A percentile compares a stretch with the other conserved stretches of the same genome.
Conservation (phyloP, 2,888 invertebrate genomes). For the Cylloceria caligata region DNA sequence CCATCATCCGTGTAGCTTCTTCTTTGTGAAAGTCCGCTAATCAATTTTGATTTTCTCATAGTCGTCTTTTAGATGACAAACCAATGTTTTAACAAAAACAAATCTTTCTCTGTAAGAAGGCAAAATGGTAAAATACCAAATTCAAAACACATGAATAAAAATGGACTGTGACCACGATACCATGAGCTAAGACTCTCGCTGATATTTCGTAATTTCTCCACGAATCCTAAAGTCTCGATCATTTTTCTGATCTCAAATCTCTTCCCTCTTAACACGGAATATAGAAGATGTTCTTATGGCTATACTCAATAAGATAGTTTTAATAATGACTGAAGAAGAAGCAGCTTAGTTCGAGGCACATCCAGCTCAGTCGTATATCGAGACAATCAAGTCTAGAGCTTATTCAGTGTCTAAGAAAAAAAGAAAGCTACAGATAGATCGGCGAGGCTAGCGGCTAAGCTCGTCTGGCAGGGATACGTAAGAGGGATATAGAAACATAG, state of each 20-base stretch:
- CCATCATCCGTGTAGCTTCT: too few relatives aligned
- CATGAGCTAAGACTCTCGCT: not conserved
- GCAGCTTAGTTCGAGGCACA: constrained; percentile 29
- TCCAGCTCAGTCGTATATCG: constrained; percentile 46
- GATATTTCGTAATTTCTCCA: not conserved
- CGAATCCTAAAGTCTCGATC: not conserved
- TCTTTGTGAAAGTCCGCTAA: too few relatives aligned
- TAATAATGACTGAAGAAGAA: constrained; percentile 20
- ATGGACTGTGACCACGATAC: not conserved
- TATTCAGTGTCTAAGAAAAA: constrained; percentile 38
- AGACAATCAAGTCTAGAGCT: constrained; percentile 50
- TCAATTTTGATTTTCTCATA: too few relatives aligned
- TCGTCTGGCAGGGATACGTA: constrained; percentile 55
- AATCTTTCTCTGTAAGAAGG: too few relatives aligned
- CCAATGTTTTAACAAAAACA: too few relatives aligned
- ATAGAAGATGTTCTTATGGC: not conserved
- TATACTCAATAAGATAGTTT: constrained; percentile 20
- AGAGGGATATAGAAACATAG: constrained; percentile 38
- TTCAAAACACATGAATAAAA: not conserved
- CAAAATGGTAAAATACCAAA: not conserved
- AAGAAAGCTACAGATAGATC: constrained; percentile 60
- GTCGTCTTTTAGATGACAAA: too few relatives aligned
- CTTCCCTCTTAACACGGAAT: not conserved
- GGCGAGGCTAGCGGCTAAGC: constrained; percentile 58
- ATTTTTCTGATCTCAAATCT: not conserved